Evolutionary conservation across 1,140 invertebrate species (phyloP).

Genomic region (Achroia grisella): DNA sequence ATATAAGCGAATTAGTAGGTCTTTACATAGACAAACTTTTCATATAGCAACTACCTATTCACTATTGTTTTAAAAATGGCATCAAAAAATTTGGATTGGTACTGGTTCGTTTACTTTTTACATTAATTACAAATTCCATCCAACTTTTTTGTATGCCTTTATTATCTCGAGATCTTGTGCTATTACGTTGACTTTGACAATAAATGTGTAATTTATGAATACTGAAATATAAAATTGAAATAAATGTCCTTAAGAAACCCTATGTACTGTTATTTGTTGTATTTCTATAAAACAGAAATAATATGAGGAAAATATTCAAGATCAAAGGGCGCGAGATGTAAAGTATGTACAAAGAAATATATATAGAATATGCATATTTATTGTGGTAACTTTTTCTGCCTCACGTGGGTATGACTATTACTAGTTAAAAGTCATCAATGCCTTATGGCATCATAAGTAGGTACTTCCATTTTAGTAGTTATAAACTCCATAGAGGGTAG

Average conservation of each 20-base stretch:
- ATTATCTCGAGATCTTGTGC: slow-evolving; percentile 36
- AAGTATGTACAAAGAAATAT: no score
- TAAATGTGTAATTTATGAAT: slow-evolving; percentile 64
- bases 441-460: no score
- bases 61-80: slow-evolving; percentile 13
- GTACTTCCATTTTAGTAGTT: no score
- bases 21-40: slow-evolving; percentile 14
- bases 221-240: slow-evolving; percentile 40
- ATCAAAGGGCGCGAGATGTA: no score
- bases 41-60: slow-evolving; percentile 12
- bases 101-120: background rate
- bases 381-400: no score
- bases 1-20: slow-evolving; percentile 12
- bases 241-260: slow-evolving; percentile 40
- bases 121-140: no score
- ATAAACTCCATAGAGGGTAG: no score
- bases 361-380: no score
- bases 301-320: no score
- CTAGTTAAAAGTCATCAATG: no score
- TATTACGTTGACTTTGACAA: slow-evolving; percentile 68
- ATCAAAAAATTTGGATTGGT: background rate
- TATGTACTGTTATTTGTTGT: slow-evolving; percentile 1
- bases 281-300: slow-evolving; percentile 9
- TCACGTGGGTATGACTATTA: no score
- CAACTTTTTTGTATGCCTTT: no score